Evolutionary conservation across 92 coral and sea anemone genomes (phyloP).

Genomic region (Palythoa grandiflora): DNA sequence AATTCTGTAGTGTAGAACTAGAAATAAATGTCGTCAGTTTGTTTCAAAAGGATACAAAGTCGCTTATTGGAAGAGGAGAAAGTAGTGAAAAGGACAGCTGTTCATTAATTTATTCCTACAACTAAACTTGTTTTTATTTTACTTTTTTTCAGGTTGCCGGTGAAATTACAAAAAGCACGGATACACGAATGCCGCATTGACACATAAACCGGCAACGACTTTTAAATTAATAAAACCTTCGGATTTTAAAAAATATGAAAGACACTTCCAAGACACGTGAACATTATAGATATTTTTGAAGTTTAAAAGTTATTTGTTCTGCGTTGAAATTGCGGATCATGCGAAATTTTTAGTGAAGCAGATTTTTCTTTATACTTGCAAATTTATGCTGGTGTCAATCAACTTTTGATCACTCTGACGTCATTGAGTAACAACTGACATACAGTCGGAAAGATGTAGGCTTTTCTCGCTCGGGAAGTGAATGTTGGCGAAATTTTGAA

Average conservation of each 20-base stretch:
- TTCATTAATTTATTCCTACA: neutral
- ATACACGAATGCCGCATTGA: neutral
- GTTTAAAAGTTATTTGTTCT: neutral
- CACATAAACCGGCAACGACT: no score
- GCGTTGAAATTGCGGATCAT: neutral
- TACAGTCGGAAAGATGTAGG: constrained; percentile 30
- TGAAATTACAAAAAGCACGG: neutral
- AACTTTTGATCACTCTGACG: constrained; percentile 19
- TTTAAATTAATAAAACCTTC: neutral
- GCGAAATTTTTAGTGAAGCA: neutral
- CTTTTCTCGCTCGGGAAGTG: constrained; percentile 26
- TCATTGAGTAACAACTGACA: constrained; percentile 46
- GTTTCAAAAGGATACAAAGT: neutral
- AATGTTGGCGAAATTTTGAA: constrained; percentile 20
- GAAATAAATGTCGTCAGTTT: neutral
- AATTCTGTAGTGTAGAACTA: neutral
- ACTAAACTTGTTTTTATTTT: neutral
- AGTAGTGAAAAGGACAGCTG: neutral
- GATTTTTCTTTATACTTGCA: neutral
- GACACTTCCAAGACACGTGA: neutral
- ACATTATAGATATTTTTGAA: neutral
- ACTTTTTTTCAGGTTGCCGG: neutral
- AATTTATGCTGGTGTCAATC: constrained; percentile 50
- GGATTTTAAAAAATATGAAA: neutral
- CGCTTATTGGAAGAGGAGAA: neutral